These are phyloP conservation scores for Lamprotornis superbus DNA, from an alignment of 2,113 vertebrate genomes.

Conservation along the genomic window DNA sequence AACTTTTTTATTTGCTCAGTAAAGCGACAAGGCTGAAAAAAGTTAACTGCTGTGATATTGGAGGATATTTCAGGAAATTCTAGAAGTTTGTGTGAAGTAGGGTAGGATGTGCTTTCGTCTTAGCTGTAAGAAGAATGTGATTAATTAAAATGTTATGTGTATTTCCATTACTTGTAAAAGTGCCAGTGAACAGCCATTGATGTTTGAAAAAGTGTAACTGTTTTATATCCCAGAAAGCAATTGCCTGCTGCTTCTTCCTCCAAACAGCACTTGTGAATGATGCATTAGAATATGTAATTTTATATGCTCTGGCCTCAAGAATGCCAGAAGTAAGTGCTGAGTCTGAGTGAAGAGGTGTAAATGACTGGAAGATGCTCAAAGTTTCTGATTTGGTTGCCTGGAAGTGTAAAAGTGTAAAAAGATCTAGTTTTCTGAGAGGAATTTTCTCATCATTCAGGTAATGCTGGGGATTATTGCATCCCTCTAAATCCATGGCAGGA, in stretches of 20 bases:
- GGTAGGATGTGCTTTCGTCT: background rate
- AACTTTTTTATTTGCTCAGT: background rate
- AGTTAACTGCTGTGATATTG: background rate
- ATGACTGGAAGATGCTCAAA: background rate
- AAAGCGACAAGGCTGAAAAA: background rate
- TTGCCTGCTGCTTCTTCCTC: background rate
- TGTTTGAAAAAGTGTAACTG: background rate
- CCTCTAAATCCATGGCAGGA: background rate
- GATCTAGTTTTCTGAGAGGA: background rate
- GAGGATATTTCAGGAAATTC: background rate
- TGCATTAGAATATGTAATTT: background rate
- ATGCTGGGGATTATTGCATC: background rate
- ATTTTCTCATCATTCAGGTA: background rate
- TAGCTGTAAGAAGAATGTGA: background rate
- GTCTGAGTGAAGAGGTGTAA: background rate
- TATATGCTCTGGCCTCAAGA: background rate
- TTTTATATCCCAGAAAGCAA: background rate
- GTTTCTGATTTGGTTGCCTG: background rate
- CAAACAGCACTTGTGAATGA: background rate
- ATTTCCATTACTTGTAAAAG: background rate
- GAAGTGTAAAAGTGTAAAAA: background rate
- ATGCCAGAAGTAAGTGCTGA: background rate
- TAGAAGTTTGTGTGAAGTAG: background rate
- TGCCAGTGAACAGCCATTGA: background rate
- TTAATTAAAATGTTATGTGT: background rate